Evolutionary conservation across 2,888 invertebrate species (phyloP).

Genomic region (Nineta flava): DNA sequence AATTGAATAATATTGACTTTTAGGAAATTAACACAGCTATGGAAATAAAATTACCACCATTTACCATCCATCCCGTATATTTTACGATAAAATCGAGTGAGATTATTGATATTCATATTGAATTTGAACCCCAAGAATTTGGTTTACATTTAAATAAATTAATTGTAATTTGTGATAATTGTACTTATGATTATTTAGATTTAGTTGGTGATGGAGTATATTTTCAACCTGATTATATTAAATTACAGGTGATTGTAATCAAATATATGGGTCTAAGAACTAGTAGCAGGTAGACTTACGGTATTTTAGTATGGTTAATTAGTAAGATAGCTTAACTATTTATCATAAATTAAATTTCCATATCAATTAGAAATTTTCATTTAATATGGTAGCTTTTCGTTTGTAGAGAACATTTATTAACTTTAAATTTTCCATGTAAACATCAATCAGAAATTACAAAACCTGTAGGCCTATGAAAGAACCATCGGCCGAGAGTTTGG

Average conservation of each 20-base stretch:
- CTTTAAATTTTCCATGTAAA: no score
- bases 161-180: slow-evolving; percentile 27
- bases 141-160: slow-evolving; percentile 27
- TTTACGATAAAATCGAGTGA: slow-evolving; percentile 24
- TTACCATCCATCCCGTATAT: slow-evolving; percentile 26
- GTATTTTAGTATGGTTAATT: no score
- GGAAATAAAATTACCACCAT: slow-evolving; percentile 20
- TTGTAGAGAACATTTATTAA: no score
- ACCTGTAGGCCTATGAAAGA: no score
- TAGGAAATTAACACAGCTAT: slow-evolving; percentile 19
- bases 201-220: slow-evolving; percentile 28
- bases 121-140: slow-evolving; percentile 23
- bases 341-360: no score
- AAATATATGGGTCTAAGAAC: no score
- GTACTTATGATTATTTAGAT: slow-evolving; percentile 23
- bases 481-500: no score
- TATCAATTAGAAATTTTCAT: no score
- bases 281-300: no score
- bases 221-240: slow-evolving; percentile 19
- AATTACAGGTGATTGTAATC: slow-evolving; percentile 13
- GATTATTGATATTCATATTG: slow-evolving; percentile 21
- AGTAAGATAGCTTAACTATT: no score
- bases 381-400: no score
- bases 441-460: no score
- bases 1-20: slow-evolving; percentile 7